Evolutionary conservation across 2,797 vertebrate species (phyloP).

Genomic region (Myripristis murdjan): DNA sequence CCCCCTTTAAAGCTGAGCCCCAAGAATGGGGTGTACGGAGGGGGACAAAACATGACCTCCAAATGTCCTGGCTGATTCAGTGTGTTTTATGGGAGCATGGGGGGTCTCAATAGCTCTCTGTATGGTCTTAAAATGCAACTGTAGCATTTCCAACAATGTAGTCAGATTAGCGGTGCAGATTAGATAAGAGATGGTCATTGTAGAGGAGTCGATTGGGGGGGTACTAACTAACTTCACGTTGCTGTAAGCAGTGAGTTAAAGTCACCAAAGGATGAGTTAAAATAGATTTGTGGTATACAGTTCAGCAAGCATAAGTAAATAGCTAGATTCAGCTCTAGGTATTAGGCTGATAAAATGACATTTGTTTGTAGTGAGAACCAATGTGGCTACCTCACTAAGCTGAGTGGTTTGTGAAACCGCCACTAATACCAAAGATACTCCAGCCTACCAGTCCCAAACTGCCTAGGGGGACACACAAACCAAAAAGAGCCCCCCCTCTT

Average conservation of each 20-base stretch:
- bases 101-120: constrained; percentile 72
- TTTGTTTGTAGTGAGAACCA: constrained; percentile 96
- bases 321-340: constrained; percentile 78
- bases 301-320: constrained; percentile 76
- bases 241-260: constrained; percentile 85
- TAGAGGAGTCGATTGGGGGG: constrained; percentile 64
- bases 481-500: constrained; percentile 55
- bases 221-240: constrained; percentile 75
- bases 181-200: constrained; percentile 73
- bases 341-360: constrained; percentile 86
- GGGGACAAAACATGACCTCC: constrained; percentile 74
- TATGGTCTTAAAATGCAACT: constrained; percentile 83
- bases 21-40: constrained; percentile 47
- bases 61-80: constrained; percentile 80
- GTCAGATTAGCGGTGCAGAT: constrained; percentile 81
- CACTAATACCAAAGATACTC: constrained; percentile 99
- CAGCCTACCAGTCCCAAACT: constrained; percentile 93
- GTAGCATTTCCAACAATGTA: constrained; percentile 88
- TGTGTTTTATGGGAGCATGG: constrained; percentile 66
- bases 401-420: constrained; percentile 98
- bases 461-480: constrained; percentile 81
- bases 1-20: constrained; percentile 69
- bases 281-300: constrained; percentile 79
- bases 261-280: constrained; percentile 73
- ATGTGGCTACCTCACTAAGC: constrained; percentile 99